These are phyloP conservation scores for Engystomops pustulosus DNA, from an alignment of 2,113 vertebrate species.

Conservation along the genomic window DNA sequence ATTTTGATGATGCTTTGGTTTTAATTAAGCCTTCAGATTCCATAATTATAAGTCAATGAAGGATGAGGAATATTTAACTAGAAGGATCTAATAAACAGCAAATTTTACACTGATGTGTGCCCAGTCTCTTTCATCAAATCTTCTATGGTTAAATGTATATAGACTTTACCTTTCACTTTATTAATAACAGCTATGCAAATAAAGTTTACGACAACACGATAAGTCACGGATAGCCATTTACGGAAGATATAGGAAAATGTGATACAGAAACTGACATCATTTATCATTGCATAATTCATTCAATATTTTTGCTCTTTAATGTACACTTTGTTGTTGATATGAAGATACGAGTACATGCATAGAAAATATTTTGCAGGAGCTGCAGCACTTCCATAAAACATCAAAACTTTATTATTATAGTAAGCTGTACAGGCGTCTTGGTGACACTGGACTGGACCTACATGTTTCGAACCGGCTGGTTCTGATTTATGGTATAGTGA, in stretches of 20 bases:
- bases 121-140: constrained; percentile 26
- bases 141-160: constrained; percentile 27
- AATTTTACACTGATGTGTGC: constrained; percentile 31
- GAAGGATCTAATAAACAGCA: constrained; percentile 45
- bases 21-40: constrained; percentile 75
- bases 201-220: constrained; percentile 24
- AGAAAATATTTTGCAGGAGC: too few species aligned
- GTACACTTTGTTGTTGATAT: too few species aligned
- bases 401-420: too few species aligned
- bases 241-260: background rate
- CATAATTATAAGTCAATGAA: constrained; percentile 57
- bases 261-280: too few species aligned
- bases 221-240: background rate
- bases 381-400: too few species aligned
- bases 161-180: constrained; percentile 43
- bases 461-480: too few species aligned
- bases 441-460: too few species aligned
- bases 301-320: too few species aligned
- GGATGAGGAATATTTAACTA: constrained; percentile 53
- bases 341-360: too few species aligned
- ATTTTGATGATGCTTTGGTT: constrained; percentile 76
- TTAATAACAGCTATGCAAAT: constrained; percentile 28
- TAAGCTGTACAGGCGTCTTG: too few species aligned
- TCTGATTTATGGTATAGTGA: too few species aligned
- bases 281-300: too few species aligned